phyloP scores from a whole-genome alignment of 2,888 invertebrate genomes.

The Fissipunctia ypsillon region DNA sequence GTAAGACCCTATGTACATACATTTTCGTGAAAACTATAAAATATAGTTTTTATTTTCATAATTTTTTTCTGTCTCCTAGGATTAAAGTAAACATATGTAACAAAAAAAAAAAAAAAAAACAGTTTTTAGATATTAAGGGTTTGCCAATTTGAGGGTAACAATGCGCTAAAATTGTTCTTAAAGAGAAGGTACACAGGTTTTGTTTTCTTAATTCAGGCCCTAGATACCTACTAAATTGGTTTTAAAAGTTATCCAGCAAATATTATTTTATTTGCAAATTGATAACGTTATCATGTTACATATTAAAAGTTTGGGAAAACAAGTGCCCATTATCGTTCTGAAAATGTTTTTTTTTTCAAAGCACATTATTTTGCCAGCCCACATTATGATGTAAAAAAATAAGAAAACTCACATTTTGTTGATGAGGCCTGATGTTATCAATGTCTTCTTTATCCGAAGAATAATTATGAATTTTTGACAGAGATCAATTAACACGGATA shows the following conservation, averaged over 20 bases:
- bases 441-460: neutral
- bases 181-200: neutral
- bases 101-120: too few species aligned
- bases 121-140: too few species aligned
- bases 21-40: too few species aligned
- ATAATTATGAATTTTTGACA: neutral
- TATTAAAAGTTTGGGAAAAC: constrained; percentile 11
- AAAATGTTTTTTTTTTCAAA: neutral
- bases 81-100: too few species aligned
- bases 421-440: too few species aligned
- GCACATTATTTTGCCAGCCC: neutral
- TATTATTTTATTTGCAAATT: neutral
- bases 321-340: neutral
- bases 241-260: constrained; percentile 1
- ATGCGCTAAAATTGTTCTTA: neutral
- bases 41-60: too few species aligned
- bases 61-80: too few species aligned
- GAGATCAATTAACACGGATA: neutral
- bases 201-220: neutral
- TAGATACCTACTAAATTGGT: neutral
- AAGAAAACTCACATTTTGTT: neutral
- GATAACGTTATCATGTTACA: constrained; percentile 25
- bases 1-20: too few species aligned
- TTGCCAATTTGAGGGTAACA: too few species aligned
- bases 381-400: neutral